These are phyloP conservation scores for Drosophila equinoxialis DNA, from an alignment of 1,140 invertebrate species.

Conservation along the genomic window DNA sequence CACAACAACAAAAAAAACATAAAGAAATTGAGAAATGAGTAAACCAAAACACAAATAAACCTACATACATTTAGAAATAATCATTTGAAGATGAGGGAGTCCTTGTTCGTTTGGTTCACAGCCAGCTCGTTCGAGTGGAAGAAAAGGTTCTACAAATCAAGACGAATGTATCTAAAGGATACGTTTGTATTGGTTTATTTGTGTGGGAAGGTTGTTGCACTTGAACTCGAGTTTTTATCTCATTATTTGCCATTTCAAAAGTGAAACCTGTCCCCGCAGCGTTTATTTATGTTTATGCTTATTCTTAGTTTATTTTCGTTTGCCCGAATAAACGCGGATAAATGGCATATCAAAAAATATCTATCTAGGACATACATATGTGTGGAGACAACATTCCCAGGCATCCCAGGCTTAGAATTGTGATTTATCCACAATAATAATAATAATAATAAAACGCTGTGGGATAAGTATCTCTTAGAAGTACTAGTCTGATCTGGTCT, in stretches of 20 bases:
- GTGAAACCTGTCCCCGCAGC: conserved; percentile 66
- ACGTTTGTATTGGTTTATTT: conserved; percentile 24
- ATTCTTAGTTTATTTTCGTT: conserved; percentile 8
- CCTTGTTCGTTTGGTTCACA: conserved; percentile 60
- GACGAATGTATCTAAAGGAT: conserved; percentile 71
- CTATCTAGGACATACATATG: conserved; percentile 25
- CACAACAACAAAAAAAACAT: conserved; percentile 17
- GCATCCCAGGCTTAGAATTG: conserved; percentile 26
- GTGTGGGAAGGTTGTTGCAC: conserved; percentile 68
- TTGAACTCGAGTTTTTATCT: conserved; percentile 54
- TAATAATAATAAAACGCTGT: conserved; percentile 12
- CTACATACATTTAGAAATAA: conserved; percentile 34
- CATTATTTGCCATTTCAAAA: conserved; percentile 74
- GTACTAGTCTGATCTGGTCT: conserved; percentile 29
- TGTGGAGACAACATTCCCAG: conserved; percentile 35
- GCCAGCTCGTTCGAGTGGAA: conserved; percentile 70
- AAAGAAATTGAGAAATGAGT: too few species aligned
- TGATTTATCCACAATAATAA: conserved; percentile 12
- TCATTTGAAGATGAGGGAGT: conserved; percentile 16
- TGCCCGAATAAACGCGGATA: conserved; percentile 69
- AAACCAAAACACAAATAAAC: conserved; percentile 30
- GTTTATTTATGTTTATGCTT: conserved; percentile 45
- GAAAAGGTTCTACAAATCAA: conserved; percentile 49
- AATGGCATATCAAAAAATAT: conserved; percentile 62
- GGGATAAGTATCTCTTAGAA: conserved; percentile 64